Evolutionary conservation across 1,140 invertebrate species (phyloP).

Genomic region (Cheumatopsyche charites): DNA sequence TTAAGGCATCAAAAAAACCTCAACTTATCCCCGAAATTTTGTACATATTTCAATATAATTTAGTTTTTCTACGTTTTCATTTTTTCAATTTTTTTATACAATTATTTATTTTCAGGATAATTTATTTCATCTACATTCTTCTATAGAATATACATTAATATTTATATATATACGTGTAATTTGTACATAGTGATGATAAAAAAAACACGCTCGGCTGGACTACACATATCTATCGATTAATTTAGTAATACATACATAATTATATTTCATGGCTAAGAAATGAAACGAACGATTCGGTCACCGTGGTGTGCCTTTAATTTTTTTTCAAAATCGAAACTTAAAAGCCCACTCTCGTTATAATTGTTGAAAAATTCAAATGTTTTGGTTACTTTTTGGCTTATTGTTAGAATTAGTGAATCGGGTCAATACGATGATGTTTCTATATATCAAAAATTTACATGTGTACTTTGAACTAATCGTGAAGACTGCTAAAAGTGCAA

Average conservation of each 20-base stretch:
- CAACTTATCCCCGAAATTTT: slow-evolving; percentile 8
- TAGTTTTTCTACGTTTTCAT: neutral
- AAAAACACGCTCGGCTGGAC: slow-evolving; percentile 42
- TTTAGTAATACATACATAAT: slow-evolving; percentile 39
- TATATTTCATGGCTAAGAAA: slow-evolving; percentile 23
- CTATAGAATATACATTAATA: slow-evolving; percentile 8
- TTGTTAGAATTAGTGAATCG: too few relatives aligned
- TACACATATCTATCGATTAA: slow-evolving; percentile 47
- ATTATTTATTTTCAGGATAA: slow-evolving; percentile 16
- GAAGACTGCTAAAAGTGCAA: slow-evolving; percentile 35
- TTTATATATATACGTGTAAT: slow-evolving; percentile 13
- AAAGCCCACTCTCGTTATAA: too few relatives aligned
- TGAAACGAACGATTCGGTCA: slow-evolving; percentile 23
- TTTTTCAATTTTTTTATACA: slow-evolving; percentile 11
- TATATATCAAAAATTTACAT: slow-evolving; percentile 6
- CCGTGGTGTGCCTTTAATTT: slow-evolving; percentile 46
- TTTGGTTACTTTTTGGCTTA: slow-evolving; percentile 26
- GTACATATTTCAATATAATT: slow-evolving; percentile 20
- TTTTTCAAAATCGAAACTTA: slow-evolving; percentile 20
- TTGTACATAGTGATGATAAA: slow-evolving; percentile 45
- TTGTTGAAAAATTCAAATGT: slow-evolving; percentile 26
- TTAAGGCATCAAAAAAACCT: slow-evolving; percentile 17
- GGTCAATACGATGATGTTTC: too few relatives aligned
- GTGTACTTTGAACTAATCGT: neutral
- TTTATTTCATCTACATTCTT: slow-evolving; percentile 31